Conservation (phyloP, 1,140 invertebrate genomes). For the Caenorhabditis brenneri region DNA sequence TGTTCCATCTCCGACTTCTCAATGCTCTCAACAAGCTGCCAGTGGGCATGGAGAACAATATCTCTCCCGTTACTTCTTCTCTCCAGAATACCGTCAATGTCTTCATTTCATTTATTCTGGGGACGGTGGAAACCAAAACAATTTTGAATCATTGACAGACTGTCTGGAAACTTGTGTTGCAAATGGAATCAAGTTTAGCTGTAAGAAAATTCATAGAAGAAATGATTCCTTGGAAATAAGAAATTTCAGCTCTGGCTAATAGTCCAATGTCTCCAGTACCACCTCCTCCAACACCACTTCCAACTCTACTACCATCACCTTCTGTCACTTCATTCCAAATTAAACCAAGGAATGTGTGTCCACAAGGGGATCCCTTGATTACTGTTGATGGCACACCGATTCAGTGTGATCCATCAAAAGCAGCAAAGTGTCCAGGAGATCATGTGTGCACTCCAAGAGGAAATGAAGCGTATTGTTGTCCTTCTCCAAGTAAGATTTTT, state of each 20-base stretch:
- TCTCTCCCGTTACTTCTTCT: conserved; percentile 54
- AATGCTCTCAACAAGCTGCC: conserved; percentile 49
- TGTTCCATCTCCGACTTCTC: conserved; percentile 38
- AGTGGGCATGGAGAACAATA: conserved; percentile 53
- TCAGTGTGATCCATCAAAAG: conserved; percentile 30
- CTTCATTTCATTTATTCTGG: conserved; percentile 57
- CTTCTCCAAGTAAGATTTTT: conserved; percentile 33
- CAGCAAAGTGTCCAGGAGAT: conserved; percentile 35
- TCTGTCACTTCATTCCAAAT: conserved; percentile 19
- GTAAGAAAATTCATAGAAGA: neutral
- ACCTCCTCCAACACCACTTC: neutral
- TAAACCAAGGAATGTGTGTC: conserved; percentile 19
- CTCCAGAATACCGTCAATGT: conserved; percentile 49
- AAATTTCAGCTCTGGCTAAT: conserved; percentile 45
- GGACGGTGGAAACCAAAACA: conserved; percentile 56
- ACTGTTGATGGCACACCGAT: conserved; percentile 9
- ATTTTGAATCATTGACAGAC: conserved; percentile 52
- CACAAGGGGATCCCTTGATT: conserved; percentile 41
- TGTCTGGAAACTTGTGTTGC: conserved; percentile 48
- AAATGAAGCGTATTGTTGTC: conserved; percentile 30
- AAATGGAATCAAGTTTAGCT: conserved; percentile 49
- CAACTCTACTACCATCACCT: neutral
- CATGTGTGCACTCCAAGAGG: conserved; percentile 43
- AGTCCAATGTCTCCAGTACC: conserved; percentile 8
- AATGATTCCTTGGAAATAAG: neutral